These are phyloP conservation scores for Notarius quadriscutis DNA, from an alignment of 2,113 vertebrate genomes.

Conservation along the genomic window DNA sequence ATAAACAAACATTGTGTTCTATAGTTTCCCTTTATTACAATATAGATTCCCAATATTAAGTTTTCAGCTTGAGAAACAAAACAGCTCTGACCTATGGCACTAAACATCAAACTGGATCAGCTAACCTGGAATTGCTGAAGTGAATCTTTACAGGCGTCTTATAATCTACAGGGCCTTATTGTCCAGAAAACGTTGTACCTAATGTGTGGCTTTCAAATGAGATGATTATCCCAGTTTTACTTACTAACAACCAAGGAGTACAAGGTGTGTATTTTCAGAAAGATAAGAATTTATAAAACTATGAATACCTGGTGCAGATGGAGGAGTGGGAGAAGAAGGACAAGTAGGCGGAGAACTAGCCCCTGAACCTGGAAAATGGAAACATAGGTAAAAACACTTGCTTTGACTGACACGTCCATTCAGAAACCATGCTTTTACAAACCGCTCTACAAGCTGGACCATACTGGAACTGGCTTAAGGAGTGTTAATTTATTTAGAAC, in stretches of 20 bases:
- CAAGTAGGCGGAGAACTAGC: conserved; percentile 95
- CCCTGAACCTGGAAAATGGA: conserved; percentile 82
- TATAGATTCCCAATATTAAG: background rate
- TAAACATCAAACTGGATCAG: background rate
- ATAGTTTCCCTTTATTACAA: background rate
- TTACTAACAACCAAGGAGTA: background rate
- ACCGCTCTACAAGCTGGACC: background rate
- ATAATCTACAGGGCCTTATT: background rate
- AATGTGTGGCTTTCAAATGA: background rate
- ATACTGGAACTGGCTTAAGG: background rate
- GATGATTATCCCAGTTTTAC: background rate
- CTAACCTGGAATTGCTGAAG: background rate
- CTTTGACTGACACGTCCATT: background rate
- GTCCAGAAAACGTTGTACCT: background rate
- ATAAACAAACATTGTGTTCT: background rate
- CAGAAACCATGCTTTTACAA: background rate
- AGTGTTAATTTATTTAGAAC: background rate
- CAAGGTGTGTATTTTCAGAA: background rate
- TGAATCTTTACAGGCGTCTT: background rate
- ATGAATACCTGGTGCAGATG: conserved; percentile 84
- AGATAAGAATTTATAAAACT: background rate
- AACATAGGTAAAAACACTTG: background rate
- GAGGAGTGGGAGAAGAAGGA: conserved; percentile 92
- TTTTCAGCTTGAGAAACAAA: background rate
- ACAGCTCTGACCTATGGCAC: background rate